Evolutionary conservation across 1,140 invertebrate genomes (phyloP).

Genomic region (Amyelois transitella): DNA sequence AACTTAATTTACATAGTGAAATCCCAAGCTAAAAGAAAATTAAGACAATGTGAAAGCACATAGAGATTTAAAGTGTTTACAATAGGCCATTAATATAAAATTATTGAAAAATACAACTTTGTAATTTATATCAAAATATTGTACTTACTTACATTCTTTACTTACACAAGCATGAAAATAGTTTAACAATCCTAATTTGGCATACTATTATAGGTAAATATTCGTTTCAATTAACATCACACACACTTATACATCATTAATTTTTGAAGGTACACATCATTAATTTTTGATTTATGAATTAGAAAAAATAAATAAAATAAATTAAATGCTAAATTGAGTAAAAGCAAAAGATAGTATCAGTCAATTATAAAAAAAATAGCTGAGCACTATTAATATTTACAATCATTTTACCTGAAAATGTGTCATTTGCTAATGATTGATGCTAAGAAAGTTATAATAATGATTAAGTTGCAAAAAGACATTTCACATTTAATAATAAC

Average conservation of each 20-base stretch:
- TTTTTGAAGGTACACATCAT: background rate
- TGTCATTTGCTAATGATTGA: background rate
- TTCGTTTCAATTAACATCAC: constrained; percentile 2
- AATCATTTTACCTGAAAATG: background rate
- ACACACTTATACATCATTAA: background rate
- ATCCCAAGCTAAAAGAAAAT: background rate
- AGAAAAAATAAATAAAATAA: background rate
- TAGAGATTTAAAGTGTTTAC: background rate
- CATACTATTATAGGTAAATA: constrained; percentile 14
- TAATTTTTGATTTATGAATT: background rate
- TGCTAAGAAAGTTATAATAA: background rate
- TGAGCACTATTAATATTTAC: background rate
- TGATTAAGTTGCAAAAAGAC: background rate
- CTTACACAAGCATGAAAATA: constrained; percentile 20
- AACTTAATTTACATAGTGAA: background rate
- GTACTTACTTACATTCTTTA: background rate
- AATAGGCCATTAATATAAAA: background rate
- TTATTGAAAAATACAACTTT: constrained; percentile 1
- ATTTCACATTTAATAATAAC: background rate
- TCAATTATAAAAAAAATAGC: background rate
- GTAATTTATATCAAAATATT: constrained; percentile 21
- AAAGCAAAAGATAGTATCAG: background rate
- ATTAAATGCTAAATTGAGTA: background rate
- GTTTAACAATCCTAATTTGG: constrained; percentile 23
- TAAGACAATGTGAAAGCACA: background rate